Percentiles rank a stretch among this genome's conserved stretches.
phyloP scores from a whole-genome alignment of 2,113 vertebrate species.

The Cathartes aura region DNA sequence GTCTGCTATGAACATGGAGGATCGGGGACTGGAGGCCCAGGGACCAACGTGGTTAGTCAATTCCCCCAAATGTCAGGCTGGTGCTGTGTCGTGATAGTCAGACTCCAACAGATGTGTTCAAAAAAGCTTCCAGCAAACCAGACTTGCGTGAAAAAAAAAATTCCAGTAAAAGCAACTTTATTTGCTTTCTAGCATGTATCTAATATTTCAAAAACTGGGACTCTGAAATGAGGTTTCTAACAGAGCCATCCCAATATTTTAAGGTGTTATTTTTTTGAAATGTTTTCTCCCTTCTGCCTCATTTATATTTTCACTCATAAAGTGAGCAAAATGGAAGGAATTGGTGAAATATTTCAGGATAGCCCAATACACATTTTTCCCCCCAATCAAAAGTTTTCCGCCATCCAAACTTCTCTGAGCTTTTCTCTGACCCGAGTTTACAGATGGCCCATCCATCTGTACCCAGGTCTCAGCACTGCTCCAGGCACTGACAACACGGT shows the following conservation, averaged over 20 bases:
- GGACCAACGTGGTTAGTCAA: background rate
- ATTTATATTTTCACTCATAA: background rate
- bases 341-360: background rate
- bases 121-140: background rate
- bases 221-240: background rate
- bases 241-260: background rate
- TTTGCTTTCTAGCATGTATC: background rate
- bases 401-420: background rate
- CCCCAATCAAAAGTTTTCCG: background rate
- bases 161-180: background rate
- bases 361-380: rapidly evolving
- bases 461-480: background rate
- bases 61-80: background rate
- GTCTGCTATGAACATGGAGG: background rate
- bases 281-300: background rate
- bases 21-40: background rate
- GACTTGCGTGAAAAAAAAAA: background rate
- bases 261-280: background rate
- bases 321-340: background rate
- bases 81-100: rapidly evolving
- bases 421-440: background rate
- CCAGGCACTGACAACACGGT: background rate
- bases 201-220: background rate
- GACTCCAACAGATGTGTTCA: background rate
- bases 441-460: background rate